A percentile compares a stretch with the other conserved stretches of the same genome.
These are phyloP conservation scores for Typhlomys cinereus DNA, from an alignment of 2,113 vertebrate genomes.

Conservation along the genomic window DNA sequence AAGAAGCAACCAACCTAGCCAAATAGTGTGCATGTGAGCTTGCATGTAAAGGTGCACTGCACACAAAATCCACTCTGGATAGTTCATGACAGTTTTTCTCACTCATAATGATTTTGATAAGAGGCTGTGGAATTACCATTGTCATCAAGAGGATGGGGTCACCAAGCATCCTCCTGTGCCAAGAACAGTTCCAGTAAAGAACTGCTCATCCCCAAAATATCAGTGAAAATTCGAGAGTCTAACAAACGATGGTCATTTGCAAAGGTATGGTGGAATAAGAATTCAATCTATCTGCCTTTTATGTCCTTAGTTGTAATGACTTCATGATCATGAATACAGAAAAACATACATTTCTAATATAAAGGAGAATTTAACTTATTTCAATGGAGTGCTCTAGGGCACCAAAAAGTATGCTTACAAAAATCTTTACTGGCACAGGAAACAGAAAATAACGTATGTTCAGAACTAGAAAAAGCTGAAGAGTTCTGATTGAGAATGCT, in stretches of 20 bases:
- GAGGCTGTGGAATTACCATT: neutral
- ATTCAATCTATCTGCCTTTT: neutral
- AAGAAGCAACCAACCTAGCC: neutral
- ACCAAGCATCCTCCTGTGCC: neutral
- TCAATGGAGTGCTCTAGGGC: neutral
- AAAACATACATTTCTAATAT: neutral
- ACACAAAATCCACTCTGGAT: neutral
- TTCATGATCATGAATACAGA: neutral
- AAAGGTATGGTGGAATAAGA: neutral
- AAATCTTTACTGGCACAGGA: neutral
- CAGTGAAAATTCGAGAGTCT: neutral
- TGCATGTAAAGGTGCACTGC: neutral
- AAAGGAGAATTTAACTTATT: neutral
- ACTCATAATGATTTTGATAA: neutral
- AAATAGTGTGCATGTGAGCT: neutral
- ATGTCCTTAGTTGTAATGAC: neutral
- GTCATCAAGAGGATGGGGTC: neutral
- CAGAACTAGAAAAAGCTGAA: neutral
- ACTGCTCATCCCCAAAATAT: neutral
- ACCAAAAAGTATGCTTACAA: conserved; percentile 14
- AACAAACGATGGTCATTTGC: neutral
- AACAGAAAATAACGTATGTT: neutral
- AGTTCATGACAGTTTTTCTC: neutral
- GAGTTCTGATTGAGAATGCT: neutral
- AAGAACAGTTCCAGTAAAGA: neutral